Evolutionary conservation across 2,113 vertebrate genomes (phyloP), one percentile per base, ranked within the genome.

Genomic region (Alaudala cheleensis): DNA sequence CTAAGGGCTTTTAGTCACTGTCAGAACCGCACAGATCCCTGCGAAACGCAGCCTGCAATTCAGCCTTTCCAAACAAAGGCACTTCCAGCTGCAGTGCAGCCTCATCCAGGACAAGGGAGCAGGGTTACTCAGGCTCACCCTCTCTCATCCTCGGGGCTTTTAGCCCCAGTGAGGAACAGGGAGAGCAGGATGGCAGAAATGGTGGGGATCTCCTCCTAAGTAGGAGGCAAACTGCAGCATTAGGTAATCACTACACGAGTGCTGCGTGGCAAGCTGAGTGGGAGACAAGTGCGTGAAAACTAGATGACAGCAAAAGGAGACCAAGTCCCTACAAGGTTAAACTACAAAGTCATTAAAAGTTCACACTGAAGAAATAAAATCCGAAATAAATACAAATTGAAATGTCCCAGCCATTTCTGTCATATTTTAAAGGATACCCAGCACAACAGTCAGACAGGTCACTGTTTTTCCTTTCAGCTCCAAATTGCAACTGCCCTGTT

Each of bases 1-100:
- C n/a, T 58, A 11, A 29, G 82, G 74, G 79, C 11, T 94, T 95
- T 95, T 83, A 96, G 74, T 73, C 78, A 80, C 76, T 44, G 47
- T 51, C 79, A 81, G 67, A 58, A 88, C 49, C 6, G 17, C 20
- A 56, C 15, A 5, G 0, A 58, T 51, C 62, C 79, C 42, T 24
- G 17, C 15, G 44, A 90, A 88, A 77, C 3, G 17, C 39, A 50
- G 51, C 62, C 66, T 87, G 64, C 67, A 80, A 67, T 90, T 91
- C 44, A 80, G n/a, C 33, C 34, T 5, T 82, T 50, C 31, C 78
- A 85, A 93, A 86, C 73, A 64, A 91, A 96, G 58, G 70, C 58
- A 44, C 56, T 70, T 42, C 25, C 54, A 73, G 78, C 28, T 24
- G 65, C 42, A 39, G 42, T 13, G 22, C 20, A 76, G 62, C 34